Base-by-base conservation (phyloP, 2,113 vertebrate species). In the Oxygymnocypris stewartii region DNA sequence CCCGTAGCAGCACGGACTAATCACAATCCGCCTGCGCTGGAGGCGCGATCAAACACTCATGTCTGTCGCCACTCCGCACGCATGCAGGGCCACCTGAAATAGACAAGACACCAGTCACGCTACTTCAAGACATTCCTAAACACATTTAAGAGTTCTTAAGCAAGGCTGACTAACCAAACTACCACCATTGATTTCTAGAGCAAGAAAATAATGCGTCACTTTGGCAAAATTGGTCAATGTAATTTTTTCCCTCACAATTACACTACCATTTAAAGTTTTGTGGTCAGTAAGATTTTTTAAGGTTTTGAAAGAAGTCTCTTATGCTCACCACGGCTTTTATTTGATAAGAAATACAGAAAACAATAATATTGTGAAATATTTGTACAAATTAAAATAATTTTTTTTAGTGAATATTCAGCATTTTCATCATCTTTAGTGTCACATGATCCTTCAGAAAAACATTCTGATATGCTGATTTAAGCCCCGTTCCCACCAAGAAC, bases 1-100 rank as follows among this genome's bases (percentile, higher is more conserved):
- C 80, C 98, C 98, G 0, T 99, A 99, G 92, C 98, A 99, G 92
- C 98, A 99, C 0, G 98, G 98, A 79, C 97, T 97, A 47, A 99
- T 87, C 89, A 99, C 94, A 61, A 99, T 96, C 92, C 14, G 98
- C 97, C 37, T 87, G 90, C 0, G 94, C 83, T 94, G 93, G 91
- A 97, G 89, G 89, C 98, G 75, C 95, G 97, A 14, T 97, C 96
- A 3, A 97, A 95, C 87, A 99, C 98, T n/a, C 98, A 99, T 99
- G 92, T 99, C 98, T 11, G 98, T 99, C 0, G 98, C 98, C 85
- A 99, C 96, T 2, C 98, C 98, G 31, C 98, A 99, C 0, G 98
- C 98, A 2, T 99, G 98, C 78, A 99, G 90, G 1, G 98, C 98
- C 59, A 99, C 97, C 98, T 99, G 91, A 10, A 75, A 49, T 37